These are phyloP conservation scores for Nipponia nippon DNA, from an alignment of 2,113 vertebrate genomes.

Conservation along the genomic window DNA sequence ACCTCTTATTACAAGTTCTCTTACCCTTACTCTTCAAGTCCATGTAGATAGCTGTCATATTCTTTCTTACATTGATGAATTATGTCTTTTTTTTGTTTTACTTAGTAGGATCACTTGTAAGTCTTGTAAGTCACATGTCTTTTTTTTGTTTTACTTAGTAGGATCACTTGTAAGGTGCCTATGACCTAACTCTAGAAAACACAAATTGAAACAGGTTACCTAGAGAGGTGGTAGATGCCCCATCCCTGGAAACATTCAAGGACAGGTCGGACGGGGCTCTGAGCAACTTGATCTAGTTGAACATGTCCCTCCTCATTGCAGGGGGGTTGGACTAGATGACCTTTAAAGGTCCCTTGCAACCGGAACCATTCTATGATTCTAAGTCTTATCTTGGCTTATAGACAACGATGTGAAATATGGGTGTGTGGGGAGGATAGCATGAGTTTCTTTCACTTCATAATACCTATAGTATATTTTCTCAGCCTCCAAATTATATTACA, in stretches of 20 bases:
- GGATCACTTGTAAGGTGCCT: not conserved
- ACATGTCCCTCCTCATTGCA: not conserved
- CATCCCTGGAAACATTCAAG: not conserved
- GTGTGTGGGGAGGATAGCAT: not conserved
- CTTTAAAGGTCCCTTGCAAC: not conserved
- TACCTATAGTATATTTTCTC: not conserved
- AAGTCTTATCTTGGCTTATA: not conserved
- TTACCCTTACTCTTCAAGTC: not conserved
- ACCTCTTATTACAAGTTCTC: not conserved
- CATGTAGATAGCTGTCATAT: not conserved
- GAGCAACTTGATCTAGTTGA: not conserved
- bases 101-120: not conserved
- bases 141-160: not conserved
- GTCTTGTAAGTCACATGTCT: too few relatives aligned
- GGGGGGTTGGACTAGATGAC: accelerated
- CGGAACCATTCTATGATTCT: not conserved
- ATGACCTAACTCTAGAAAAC: not conserved
- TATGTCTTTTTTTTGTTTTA: not conserved
- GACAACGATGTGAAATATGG: not conserved
- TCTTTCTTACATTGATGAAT: not conserved
- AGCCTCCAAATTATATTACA: not conserved
- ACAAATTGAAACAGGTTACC: not conserved
- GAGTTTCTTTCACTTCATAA: not conserved
- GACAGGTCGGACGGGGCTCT: not conserved
- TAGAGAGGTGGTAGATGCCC: not conserved